Evolutionary conservation across 1,140 invertebrate genomes (phyloP).

Genomic region (Gerris buenoi): DNA sequence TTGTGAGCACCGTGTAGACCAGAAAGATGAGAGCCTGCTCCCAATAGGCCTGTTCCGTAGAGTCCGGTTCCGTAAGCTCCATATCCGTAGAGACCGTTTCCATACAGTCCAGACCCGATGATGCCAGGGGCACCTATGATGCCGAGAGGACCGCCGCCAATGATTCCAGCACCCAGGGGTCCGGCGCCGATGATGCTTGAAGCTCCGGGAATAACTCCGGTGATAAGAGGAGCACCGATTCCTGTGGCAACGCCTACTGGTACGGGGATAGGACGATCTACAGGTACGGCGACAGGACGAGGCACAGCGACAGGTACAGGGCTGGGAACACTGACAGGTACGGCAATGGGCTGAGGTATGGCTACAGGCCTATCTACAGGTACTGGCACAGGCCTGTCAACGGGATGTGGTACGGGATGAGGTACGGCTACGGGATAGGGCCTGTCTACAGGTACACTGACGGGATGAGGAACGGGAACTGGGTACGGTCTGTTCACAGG

Average conservation of each 20-base stretch:
- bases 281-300: conserved; percentile 43
- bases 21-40: background rate
- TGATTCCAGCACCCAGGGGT: background rate
- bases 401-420: conserved; percentile 37
- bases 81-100: too few species aligned
- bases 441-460: conserved; percentile 40
- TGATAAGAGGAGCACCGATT: background rate
- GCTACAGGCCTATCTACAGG: conserved; percentile 37
- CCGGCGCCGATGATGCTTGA: background rate
- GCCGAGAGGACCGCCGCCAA: background rate
- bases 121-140: background rate
- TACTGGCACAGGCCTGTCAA: conserved; percentile 40
- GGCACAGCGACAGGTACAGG: conserved; percentile 46
- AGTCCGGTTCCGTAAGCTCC: too few species aligned
- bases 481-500: conserved; percentile 25
- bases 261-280: conserved; percentile 48
- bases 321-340: conserved; percentile 36
- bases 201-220: background rate
- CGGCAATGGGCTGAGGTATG: conserved; percentile 23
- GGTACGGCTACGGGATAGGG: conserved; percentile 38
- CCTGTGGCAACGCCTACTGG: conserved; percentile 7
- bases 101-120: too few species aligned
- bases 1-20: background rate
- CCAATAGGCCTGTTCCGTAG: too few species aligned
- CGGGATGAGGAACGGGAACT: conserved; percentile 43